phyloP scores from a whole-genome alignment of 2,888 invertebrate genomes.

The Ypsolopha scabrella region DNA sequence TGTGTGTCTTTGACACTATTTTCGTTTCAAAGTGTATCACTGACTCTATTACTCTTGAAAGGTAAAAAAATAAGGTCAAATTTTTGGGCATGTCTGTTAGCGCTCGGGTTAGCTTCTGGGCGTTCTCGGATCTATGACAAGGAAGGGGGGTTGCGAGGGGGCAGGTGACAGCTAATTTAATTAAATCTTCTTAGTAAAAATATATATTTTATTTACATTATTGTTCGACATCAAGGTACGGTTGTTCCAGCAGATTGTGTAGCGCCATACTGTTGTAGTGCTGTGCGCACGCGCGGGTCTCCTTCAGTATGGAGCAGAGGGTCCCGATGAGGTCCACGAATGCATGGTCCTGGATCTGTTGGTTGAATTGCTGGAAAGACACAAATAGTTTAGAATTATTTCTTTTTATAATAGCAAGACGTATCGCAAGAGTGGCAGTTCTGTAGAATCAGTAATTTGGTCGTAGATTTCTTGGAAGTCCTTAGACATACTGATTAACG shows the following conservation, averaged over 20 bases:
- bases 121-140: no score
- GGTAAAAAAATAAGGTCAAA: no score
- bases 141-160: no score
- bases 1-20: no score
- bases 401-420: background rate
- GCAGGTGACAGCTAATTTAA: no score
- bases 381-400: background rate
- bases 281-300: conserved; percentile 26
- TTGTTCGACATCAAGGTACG: conserved; percentile 8
- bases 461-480: background rate
- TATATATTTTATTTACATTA: conserved; percentile 5
- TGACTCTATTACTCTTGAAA: no score
- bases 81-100: no score
- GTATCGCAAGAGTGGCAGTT: background rate
- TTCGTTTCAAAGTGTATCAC: no score
- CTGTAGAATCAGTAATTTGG: background rate
- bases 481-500: background rate
- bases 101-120: no score
- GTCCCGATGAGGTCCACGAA: conserved; percentile 30
- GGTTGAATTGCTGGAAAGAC: conserved; percentile 37
- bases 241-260: conserved; percentile 15
- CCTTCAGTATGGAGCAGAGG: conserved; percentile 27
- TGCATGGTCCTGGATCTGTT: conserved; percentile 33
- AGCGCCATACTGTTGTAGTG: conserved; percentile 31
- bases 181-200: conserved; percentile 1